Evolutionary conservation across 2,888 invertebrate species (phyloP), one percentile per base, ranked within the genome.

Genomic region (Cerastis rubricosa): DNA sequence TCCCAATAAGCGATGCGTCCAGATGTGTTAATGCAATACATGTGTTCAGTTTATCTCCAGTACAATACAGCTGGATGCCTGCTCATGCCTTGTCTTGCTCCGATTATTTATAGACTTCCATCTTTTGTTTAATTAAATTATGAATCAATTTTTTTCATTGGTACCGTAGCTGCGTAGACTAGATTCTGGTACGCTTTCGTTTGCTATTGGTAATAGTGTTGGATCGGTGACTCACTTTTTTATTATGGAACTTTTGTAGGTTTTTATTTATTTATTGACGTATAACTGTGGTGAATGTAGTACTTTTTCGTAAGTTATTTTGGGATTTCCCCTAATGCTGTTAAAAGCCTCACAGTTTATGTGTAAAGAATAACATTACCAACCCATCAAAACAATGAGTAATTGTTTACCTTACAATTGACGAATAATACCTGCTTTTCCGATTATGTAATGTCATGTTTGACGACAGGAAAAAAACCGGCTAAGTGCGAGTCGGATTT

Each of bases 1-100:
- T 87, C 86, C 86, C 83, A 81, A 87, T 85, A 80, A 74, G 61
- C 78, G 67, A 80, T 81, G 71, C 71, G 73, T 61, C 92, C 94
- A 93, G 92, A 93, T 94, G 94, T 90, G 91, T 91, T 94, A 93
- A 93, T 94, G 93, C 91, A 89, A 77, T 89, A 89, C 94, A 94
- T 92, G 87, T 94, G 94, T 93, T 92, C 85, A 64, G 88, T 88
- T 92, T 90, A 92, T 93, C 92, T 93, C 90, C 88, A 89, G 82
- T 86, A 87, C 85, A 90, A 90, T 90, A 88, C 89, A 70, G 49
- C 77, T 90, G 90, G 88, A 92, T 92, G 87, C 89, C 86, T 78
- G 83, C 76, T 77, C 78, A 81, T 85, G 82, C 77, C 84, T 88
- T 87, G 84, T 84, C 86, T 86, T 80, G 59, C 57, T 67, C 64